phyloP scores from a whole-genome alignment of 2,888 invertebrate genomes.

The Orthosia gothica region DNA sequence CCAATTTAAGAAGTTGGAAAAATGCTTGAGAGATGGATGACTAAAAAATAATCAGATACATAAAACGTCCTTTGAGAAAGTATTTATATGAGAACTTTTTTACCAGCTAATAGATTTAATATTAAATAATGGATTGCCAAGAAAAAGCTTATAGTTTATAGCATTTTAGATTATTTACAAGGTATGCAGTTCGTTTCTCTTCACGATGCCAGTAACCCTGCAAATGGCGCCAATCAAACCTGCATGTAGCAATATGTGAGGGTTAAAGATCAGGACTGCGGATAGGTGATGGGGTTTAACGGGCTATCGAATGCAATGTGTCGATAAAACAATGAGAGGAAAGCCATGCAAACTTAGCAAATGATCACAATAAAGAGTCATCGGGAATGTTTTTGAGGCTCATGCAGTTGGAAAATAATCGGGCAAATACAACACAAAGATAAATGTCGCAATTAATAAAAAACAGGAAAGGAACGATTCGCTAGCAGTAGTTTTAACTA shows the following conservation, averaged over 20 bases:
- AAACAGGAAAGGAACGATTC: too few relatives aligned
- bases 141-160: slow-evolving; percentile 27
- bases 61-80: background rate
- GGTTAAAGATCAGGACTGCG: slow-evolving; percentile 56
- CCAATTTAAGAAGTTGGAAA: too few relatives aligned
- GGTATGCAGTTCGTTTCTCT: slow-evolving; percentile 15
- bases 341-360: background rate
- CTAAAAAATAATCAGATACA: background rate
- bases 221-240: slow-evolving; percentile 53
- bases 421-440: too few relatives aligned
- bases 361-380: background rate
- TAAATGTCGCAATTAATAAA: too few relatives aligned
- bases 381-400: background rate
- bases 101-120: background rate
- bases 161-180: slow-evolving; percentile 25
- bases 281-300: slow-evolving; percentile 30
- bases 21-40: background rate
- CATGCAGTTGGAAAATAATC: background rate
- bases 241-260: slow-evolving; percentile 57
- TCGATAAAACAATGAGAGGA: slow-evolving; percentile 22
- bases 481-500: too few relatives aligned
- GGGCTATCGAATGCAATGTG: slow-evolving; percentile 19
- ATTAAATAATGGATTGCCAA: background rate
- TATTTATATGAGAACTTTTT: background rate
- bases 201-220: slow-evolving; percentile 17